phyloP scores from a whole-genome alignment of 2,888 invertebrate genomes.

The Tipula vernalis region DNA sequence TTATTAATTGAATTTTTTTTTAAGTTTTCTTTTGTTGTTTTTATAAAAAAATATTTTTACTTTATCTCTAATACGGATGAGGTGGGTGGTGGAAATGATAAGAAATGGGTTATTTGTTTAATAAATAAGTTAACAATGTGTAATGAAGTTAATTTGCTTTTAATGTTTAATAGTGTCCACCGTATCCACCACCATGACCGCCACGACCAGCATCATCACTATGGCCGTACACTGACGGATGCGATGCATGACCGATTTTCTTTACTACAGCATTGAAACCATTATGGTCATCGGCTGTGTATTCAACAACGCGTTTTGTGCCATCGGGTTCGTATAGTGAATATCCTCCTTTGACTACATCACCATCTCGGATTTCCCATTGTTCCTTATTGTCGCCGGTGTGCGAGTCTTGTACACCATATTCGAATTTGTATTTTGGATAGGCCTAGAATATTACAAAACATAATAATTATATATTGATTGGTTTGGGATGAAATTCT shows the following conservation, averaged over 20 bases:
- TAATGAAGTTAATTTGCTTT: background rate
- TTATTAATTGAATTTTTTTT: background rate
- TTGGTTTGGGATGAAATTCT: background rate
- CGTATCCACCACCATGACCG: conserved; percentile 11
- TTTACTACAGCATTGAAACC: conserved; percentile 29
- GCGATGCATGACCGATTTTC: conserved; percentile 22
- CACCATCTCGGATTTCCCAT: conserved; percentile 33
- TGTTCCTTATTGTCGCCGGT: conserved; percentile 30
- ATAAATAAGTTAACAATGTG: background rate
- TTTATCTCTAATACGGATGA: background rate
- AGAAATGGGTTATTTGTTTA: background rate
- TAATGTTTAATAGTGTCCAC: background rate
- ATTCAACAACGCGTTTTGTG: conserved; percentile 28
- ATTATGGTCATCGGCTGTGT: conserved; percentile 27
- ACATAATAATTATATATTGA: background rate
- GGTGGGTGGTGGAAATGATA: background rate
- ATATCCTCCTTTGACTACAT: conserved; percentile 32
- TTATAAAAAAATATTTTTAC: background rate
- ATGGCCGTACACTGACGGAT: conserved; percentile 13
- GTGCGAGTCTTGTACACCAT: conserved; percentile 27
- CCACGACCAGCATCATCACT: background rate
- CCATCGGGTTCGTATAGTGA: conserved; percentile 30
- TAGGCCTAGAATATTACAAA: conserved; percentile 20
- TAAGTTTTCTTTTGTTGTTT: background rate
- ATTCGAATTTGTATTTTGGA: conserved; percentile 27